Evolutionary conservation across 1,140 invertebrate genomes (phyloP).

Genomic region (Aplysia californica): DNA sequence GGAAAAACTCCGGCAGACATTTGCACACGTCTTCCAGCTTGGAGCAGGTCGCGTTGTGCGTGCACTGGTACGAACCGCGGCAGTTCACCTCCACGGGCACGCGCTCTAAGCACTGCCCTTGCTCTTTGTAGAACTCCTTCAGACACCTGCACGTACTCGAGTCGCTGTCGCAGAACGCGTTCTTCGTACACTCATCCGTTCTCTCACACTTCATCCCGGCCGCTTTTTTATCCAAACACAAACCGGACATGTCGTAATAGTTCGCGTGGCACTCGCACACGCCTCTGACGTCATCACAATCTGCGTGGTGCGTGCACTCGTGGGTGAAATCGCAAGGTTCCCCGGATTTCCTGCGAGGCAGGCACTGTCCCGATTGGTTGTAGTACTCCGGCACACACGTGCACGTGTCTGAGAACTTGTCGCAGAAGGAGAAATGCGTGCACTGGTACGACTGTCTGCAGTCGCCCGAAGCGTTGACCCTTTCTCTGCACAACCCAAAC

Average conservation of each 20-base stretch:
- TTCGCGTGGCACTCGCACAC: slow-evolving; percentile 20
- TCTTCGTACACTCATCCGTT: slow-evolving; percentile 9
- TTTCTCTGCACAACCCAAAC: background rate
- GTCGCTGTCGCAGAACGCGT: slow-evolving; percentile 10
- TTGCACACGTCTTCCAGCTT: slow-evolving; percentile 17
- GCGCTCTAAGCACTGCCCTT: slow-evolving; percentile 14
- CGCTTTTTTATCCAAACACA: background rate
- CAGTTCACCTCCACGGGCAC: slow-evolving; percentile 9
- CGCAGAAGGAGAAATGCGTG: background rate
- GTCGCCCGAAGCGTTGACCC: background rate
- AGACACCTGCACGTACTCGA: slow-evolving; percentile 25
- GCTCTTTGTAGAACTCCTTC: slow-evolving; percentile 27
- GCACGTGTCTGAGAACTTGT: slow-evolving; percentile 17
- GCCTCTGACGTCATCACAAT: slow-evolving; percentile 10
- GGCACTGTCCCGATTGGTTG: slow-evolving; percentile 18
- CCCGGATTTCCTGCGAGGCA: background rate
- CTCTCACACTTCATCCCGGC: slow-evolving; percentile 22
- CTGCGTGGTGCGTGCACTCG: slow-evolving; percentile 27
- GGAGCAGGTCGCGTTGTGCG: slow-evolving; percentile 19
- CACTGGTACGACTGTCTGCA: background rate
- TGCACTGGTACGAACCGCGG: slow-evolving; percentile 25
- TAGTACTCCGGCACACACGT: slow-evolving; percentile 24
- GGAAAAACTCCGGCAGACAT: slow-evolving; percentile 19
- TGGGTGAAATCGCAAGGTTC: background rate
- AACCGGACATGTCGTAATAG: slow-evolving; percentile 20